phyloP scores from a whole-genome alignment of 2,113 vertebrate species.

The Aptenodytes patagonicus region DNA sequence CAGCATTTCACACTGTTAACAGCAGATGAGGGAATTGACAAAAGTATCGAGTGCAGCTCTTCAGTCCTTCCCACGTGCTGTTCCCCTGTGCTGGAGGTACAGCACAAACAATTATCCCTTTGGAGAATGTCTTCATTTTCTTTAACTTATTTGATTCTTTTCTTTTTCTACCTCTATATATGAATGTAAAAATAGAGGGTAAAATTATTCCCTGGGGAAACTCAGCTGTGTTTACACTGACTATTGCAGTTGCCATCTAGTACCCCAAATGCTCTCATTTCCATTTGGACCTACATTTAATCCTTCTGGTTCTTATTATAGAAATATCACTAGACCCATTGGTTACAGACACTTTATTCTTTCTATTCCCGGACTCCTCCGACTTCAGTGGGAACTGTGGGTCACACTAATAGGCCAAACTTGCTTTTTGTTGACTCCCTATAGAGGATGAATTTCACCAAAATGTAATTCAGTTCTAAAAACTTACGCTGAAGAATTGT shows the following conservation, averaged over 20 bases:
- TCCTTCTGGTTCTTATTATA: not conserved
- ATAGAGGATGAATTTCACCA: not conserved
- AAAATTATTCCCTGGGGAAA: not conserved
- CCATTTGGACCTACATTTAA: not conserved
- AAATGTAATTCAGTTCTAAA: slow-evolving; percentile 6
- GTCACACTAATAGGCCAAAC: not conserved
- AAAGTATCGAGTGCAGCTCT: slow-evolving; percentile 44
- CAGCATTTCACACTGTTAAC: slow-evolving; percentile 15
- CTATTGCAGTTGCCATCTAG: not conserved
- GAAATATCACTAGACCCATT: not conserved
- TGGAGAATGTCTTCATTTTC: not conserved
- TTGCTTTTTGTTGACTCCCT: not conserved
- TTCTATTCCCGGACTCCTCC: not conserved
- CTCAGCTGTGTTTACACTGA: not conserved
- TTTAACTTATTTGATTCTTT: not conserved
- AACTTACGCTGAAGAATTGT: not conserved
- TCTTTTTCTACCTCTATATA: not conserved
- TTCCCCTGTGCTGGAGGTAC: slow-evolving; percentile 26
- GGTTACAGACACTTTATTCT: not conserved
- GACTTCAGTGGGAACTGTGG: not conserved
- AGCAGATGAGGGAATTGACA: slow-evolving; percentile 40
- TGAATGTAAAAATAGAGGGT: not conserved
- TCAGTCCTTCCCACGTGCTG: slow-evolving; percentile 27
- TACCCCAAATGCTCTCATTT: not conserved
- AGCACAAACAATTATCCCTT: slow-evolving; percentile 39